Conservation (phyloP, 2,888 invertebrate species). For the Lepidochrysops patricia region DNA sequence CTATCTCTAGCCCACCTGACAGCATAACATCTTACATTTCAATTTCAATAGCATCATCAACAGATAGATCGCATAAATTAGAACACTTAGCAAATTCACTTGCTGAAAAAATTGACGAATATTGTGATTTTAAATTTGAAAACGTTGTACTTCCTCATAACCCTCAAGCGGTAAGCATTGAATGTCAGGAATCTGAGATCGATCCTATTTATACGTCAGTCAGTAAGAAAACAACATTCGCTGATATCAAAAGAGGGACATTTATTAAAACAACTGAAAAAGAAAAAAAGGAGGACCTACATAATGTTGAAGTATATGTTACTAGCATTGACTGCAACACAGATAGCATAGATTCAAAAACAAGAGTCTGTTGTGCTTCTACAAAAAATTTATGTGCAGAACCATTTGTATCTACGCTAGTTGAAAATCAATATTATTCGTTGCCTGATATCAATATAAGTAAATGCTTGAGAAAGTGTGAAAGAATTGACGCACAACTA, state of each 20-base stretch:
- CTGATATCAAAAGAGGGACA: conserved; percentile 60
- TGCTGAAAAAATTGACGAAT: conserved; percentile 71
- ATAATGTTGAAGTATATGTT: conserved; percentile 51
- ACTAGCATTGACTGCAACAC: conserved; percentile 37
- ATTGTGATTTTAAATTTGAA: conserved; percentile 64
- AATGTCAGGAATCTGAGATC: conserved; percentile 39
- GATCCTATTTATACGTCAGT: conserved; percentile 64
- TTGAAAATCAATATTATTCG: conserved; percentile 81
- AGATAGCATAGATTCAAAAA: conserved; percentile 44
- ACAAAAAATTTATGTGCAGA: conserved; percentile 65
- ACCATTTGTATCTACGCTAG: conserved; percentile 67
- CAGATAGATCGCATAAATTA: conserved; percentile 63
- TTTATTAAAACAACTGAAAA: conserved; percentile 52
- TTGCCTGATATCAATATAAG: conserved; percentile 81
- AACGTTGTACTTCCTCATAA: conserved; percentile 45
- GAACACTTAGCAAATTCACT: conserved; percentile 68
- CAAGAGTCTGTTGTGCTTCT: conserved; percentile 43
- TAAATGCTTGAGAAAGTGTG: conserved; percentile 80
- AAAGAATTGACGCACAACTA: conserved; percentile 81
- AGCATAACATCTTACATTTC: conserved; percentile 71
- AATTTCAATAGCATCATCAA: conserved; percentile 65
- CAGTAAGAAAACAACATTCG: conserved; percentile 72
- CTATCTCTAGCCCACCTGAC: conserved; percentile 62
- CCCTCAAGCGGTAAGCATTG: conserved; percentile 38
- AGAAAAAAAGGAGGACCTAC: conserved; percentile 42